Evolutionary conservation across 1,140 invertebrate genomes (phyloP), one percentile per base, ranked within the genome.

Genomic region (Drosophila sechellia): DNA sequence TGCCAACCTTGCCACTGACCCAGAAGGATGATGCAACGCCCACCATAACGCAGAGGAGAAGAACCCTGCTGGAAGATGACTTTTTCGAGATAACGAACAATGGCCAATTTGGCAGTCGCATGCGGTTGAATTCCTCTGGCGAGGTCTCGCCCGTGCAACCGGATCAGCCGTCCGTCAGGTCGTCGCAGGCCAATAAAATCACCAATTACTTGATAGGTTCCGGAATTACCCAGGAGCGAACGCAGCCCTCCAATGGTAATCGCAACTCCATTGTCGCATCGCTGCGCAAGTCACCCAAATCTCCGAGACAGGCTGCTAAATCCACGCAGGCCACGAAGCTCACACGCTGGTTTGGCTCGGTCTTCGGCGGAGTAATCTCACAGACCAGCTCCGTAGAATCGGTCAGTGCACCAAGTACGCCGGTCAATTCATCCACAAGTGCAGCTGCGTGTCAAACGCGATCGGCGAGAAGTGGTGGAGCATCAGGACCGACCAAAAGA

Each of bases 51-150:
- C 66, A 68, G 34, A 55, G 77, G 4, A 53, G 71, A 1, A 57
- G 72, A 4, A 64, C 75, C 0, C 34, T 90, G 22, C 13, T 58
- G n/a, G 90, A 89, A 5, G 90, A 92, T 11, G 90, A 90, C 6
- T 91, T 91, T 48, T 92, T 92, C 46, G 90, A 92, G 40, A 92
- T 92, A 5, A 91, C 90, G 13, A 83, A 86, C 25, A 92, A 92
- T 56, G 90, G 86, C 5, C 77, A 90, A 34, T 91, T 92, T n/a
- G 90, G 90, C 13, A 90, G 81, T 74, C 68, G 77, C 20, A 61
- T 92, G 55, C 64, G 90, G 5, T 25, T 92, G 6, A 83, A 83
- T 37, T 69, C 90, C 1, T 61, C 68, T 0, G 90, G 90, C 0
- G 71, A 91, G 20, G 83, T 92, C 1, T 92, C 90, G 17, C 90